Base-by-base conservation (phyloP, 2,888 invertebrate genomes). In the Drosophila limbata region DNA sequence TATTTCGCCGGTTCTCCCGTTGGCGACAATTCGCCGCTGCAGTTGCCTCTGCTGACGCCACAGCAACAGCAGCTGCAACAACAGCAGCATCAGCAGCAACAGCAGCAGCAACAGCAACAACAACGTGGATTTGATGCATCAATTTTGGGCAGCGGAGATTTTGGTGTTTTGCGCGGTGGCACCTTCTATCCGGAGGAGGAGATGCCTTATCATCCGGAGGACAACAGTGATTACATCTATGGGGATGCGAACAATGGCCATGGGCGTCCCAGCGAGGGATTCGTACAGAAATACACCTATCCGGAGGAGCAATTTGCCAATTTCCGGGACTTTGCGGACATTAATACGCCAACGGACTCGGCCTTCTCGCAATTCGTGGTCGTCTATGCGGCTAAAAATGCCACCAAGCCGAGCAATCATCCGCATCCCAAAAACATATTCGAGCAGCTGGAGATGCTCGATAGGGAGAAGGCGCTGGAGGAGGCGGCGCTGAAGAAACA, bases 281-380 rank as follows among this genome's bases (percentile, higher is more conserved):
- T 91, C 53, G 70, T 91, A 3, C 90, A 92, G 62, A 94, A 95
- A 87, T 95, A 95, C 4, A 96, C 96, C 55, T 95, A 96, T 79
- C 95, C 96, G 28, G 95, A 95, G 65, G 97, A 97, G 86, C 97
- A 97, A 89, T 97, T 97, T 89, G 96, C 97, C 4, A 97, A 97
- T 90, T 97, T 97, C 93, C 94, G 96, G 84, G 97, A 97, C 91
- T 97, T 97, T 88, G 97, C 97, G 0, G 97, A 97, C 84, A 97
- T 97, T 60, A 97, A 97, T 72, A 95, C 96, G 3, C 96, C 97
- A 0, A 94, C 96, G 0, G 96, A 96, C 88, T 94, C 95, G 1
- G 96, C 96, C 6, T 97, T 96, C 91, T 97, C 97, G 0, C 96
- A 97, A 81, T 95, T 95, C 72, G 96, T 97, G 33, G 95, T 97